phyloP scores from a whole-genome alignment of 2,797 vertebrate genomes.

The Pseudopleuronectes americanus region DNA sequence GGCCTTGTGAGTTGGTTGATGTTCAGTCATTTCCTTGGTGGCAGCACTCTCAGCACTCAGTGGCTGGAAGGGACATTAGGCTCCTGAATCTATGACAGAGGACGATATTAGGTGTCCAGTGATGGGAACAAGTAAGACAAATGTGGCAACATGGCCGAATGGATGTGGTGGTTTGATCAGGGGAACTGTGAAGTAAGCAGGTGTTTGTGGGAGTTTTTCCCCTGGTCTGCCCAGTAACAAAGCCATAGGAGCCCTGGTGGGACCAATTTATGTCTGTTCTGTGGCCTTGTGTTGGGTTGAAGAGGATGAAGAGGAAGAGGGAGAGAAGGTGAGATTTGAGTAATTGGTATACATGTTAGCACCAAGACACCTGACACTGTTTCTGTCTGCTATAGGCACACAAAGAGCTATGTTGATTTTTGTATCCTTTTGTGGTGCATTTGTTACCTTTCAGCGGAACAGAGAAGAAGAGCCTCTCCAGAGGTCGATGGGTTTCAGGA shows the following conservation, averaged over 20 bases:
- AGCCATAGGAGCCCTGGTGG: conserved; percentile 56
- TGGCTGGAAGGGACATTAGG: conserved; percentile 23
- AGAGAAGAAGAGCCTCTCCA: background rate
- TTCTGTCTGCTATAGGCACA: conserved; percentile 7
- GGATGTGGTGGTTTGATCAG: conserved; percentile 52
- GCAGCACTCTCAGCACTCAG: conserved; percentile 30
- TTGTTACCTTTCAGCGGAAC: conserved; percentile 23
- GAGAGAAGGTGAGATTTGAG: conserved; percentile 48
- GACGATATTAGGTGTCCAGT: conserved; percentile 45
- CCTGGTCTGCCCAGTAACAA: conserved; percentile 45
- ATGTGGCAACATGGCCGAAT: conserved; percentile 49
- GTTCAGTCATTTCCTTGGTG: conserved; percentile 41
- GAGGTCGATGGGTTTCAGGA: conserved; percentile 19
- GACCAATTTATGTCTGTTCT: conserved; percentile 72
- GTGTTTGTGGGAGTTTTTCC: conserved; percentile 22
- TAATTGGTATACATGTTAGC: conserved; percentile 64
- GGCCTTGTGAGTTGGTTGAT: conserved; percentile 14
- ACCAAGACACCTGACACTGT: conserved; percentile 41
- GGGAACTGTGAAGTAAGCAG: conserved; percentile 7
- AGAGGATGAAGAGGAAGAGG: conserved; percentile 21
- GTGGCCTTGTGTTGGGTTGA: conserved; percentile 53
- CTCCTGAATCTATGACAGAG: conserved; percentile 17
- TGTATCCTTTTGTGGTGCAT: conserved; percentile 19
- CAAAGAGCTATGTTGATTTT: conserved; percentile 24
- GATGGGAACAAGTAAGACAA: conserved; percentile 58